These are phyloP conservation scores for Neoaliturus tenellus DNA, from an alignment of 2,888 invertebrate genomes.

Conservation along the genomic window DNA sequence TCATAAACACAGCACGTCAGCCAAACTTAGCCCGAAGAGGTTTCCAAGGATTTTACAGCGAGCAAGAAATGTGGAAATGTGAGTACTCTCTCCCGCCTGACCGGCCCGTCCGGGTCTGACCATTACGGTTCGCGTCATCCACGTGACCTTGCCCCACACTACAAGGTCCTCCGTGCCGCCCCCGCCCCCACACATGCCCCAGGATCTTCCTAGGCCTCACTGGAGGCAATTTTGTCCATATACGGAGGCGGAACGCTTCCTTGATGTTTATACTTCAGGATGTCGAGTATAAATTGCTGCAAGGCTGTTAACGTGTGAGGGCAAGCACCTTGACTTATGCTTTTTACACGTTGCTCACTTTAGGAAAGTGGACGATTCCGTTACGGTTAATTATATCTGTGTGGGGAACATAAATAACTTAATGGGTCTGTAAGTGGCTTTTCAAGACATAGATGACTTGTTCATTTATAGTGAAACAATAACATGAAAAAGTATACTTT, in stretches of 20 bases:
- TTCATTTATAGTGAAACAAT: too few relatives aligned
- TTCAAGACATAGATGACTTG: too few relatives aligned
- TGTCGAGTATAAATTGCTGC: background rate
- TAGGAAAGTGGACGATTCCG: too few relatives aligned
- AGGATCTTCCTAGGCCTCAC: background rate
- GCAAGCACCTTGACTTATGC: background rate
- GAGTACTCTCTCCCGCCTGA: background rate
- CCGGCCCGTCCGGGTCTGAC: background rate
- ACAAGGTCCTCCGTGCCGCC: slow-evolving; percentile 22
- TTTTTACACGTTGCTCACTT: too few relatives aligned
- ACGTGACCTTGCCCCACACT: background rate
- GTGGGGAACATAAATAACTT: too few relatives aligned
- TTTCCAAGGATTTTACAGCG: too few relatives aligned
- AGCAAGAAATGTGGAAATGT: too few relatives aligned
- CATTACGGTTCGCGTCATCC: background rate
- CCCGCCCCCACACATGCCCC: background rate
- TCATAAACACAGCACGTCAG: too few relatives aligned
- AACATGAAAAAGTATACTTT: too few relatives aligned
- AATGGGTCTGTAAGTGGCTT: too few relatives aligned
- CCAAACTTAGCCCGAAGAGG: too few relatives aligned
- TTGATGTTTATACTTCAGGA: background rate
- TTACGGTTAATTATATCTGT: too few relatives aligned
- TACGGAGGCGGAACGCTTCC: background rate
- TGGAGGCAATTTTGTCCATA: background rate
- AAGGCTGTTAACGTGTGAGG: background rate